Conservation (phyloP, 1,140 invertebrate genomes). For the Aphaenogaster ashmeadi region DNA sequence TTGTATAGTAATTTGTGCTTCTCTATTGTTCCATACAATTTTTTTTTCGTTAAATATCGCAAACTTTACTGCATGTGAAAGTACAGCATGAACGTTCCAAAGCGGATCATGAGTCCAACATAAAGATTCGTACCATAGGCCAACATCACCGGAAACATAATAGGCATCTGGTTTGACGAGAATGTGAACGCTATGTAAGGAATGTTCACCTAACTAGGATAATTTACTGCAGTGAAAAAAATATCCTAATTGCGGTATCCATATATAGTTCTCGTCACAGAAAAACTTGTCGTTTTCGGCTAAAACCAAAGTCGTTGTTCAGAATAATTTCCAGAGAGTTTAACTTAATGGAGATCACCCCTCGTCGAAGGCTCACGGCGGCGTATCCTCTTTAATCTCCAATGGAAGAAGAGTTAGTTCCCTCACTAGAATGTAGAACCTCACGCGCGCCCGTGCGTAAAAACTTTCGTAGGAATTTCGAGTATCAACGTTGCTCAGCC, state of each 20-base stretch:
- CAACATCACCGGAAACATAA: no score
- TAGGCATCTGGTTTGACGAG: not conserved
- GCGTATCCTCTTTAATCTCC: constrained; percentile 49
- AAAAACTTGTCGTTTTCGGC: not conserved
- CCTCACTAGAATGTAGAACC: not conserved
- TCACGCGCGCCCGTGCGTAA: constrained; percentile 16
- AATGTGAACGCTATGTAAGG: not conserved
- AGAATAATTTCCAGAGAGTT: not conserved
- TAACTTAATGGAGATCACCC: not conserved
- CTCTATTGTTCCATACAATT: not conserved
- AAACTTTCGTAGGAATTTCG: constrained; percentile 59
- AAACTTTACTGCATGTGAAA: not conserved
- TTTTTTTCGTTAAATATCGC: not conserved
- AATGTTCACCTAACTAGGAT: not conserved
- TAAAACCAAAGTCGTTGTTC: not conserved
- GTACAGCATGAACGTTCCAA: constrained; percentile 1
- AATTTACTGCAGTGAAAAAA: not conserved
- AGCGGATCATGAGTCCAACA: no score
- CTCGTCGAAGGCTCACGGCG: not conserved
- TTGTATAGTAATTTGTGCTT: not conserved
- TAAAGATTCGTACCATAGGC: no score
- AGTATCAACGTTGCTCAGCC: constrained; percentile 20
- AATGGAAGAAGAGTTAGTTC: not conserved
- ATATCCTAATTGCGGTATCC: not conserved
- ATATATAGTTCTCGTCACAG: not conserved